phyloP scores from a whole-genome alignment of 2,888 invertebrate genomes.

The Muschampia plurimacula region DNA sequence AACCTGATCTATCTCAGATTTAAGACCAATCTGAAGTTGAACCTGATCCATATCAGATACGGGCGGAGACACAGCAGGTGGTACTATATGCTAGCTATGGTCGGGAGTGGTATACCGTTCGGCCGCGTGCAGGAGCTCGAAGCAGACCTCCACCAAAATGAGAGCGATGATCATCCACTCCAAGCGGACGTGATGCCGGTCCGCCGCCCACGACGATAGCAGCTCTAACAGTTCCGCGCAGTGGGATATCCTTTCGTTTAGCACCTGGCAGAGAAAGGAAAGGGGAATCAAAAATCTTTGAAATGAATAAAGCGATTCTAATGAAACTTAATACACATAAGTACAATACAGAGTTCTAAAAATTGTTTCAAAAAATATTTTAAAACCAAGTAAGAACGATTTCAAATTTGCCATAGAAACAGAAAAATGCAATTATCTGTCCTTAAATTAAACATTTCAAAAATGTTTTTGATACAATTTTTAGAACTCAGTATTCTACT shows the following conservation, averaged over 20 bases:
- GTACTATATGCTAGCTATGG: conserved; percentile 1
- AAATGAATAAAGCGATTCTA: too few relatives aligned
- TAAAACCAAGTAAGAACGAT: too few relatives aligned
- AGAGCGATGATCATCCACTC: conserved; percentile 99
- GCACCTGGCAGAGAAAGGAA: conserved; percentile 85
- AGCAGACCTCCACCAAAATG: conserved; percentile 97
- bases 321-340: too few relatives aligned
- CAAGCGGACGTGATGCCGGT: conserved; percentile 95
- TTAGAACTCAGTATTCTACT: too few relatives aligned
- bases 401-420: too few relatives aligned
- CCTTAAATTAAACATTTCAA: too few relatives aligned
- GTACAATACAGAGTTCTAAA: too few relatives aligned
- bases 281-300: too few relatives aligned
- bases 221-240: conserved; percentile 97
- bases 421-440: too few relatives aligned
- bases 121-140: conserved; percentile 92
- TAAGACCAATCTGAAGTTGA: not conserved
- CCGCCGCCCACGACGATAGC: conserved; percentile 95
- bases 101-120: conserved; percentile 81
- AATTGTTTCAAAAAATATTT: too few relatives aligned
- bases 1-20: not conserved
- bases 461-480: too few relatives aligned
- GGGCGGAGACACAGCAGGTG: not conserved
- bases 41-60: not conserved
- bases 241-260: conserved; percentile 98